Evolutionary conservation across 2,888 invertebrate genomes (phyloP).

Genomic region (Labia minor): DNA sequence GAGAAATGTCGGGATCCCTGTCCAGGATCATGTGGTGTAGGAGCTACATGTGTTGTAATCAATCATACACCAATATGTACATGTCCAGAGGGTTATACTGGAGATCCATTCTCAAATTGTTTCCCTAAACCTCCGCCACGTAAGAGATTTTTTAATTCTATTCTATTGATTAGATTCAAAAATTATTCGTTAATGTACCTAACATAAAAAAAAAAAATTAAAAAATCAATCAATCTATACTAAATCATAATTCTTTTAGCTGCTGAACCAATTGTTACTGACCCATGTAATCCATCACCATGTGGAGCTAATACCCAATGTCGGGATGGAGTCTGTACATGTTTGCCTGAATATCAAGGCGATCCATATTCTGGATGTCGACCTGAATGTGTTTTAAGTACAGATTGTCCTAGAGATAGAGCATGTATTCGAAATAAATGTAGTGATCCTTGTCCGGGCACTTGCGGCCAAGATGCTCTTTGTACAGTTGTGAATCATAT

Average conservation of each 20-base stretch:
- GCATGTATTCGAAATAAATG: constrained; percentile 67
- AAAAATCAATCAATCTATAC: no score
- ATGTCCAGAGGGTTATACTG: constrained; percentile 30
- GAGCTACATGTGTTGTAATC: constrained; percentile 51
- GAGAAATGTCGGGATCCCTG: constrained; percentile 69
- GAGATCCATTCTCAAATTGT: constrained; percentile 32
- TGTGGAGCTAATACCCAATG: constrained; percentile 70
- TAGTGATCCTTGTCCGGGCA: constrained; percentile 55
- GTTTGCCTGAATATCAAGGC: constrained; percentile 58
- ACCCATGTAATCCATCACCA: constrained; percentile 58
- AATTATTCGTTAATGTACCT: no score
- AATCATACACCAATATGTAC: constrained; percentile 48
- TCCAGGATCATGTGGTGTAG: constrained; percentile 59
- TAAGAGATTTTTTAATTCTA: constrained; percentile 17
- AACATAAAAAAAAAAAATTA: not conserved
- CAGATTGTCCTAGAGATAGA: constrained; percentile 60
- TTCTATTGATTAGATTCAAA: constrained; percentile 18
- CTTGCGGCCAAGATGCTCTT: constrained; percentile 50
- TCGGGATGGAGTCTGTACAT: constrained; percentile 65
- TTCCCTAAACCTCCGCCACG: constrained; percentile 26
- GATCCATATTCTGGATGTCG: constrained; percentile 64
- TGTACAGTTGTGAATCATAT: constrained; percentile 55
- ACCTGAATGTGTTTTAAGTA: constrained; percentile 65
- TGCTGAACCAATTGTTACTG: constrained; percentile 30
- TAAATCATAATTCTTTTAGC: constrained; percentile 22